Percentiles rank a stretch among this genome's conserved stretches.
phyloP scores from a whole-genome alignment of 2,113 vertebrate species.

The Neodontobutis hainanensis region DNA sequence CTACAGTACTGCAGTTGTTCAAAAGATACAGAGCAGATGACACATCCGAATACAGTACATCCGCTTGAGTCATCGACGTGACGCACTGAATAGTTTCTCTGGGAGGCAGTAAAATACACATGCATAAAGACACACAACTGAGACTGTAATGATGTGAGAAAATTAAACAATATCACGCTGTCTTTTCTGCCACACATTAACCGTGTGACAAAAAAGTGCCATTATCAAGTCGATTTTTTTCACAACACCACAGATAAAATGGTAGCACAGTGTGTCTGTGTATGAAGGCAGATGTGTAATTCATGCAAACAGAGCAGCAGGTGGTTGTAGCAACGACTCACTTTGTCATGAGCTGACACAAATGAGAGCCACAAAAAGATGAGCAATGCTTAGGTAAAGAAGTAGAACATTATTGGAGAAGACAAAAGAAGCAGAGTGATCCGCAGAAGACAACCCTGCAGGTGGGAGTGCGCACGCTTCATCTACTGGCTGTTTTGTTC shows the following conservation, averaged over 20 bases:
- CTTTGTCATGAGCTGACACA: slow-evolving; percentile 20
- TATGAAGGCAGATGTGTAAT: slow-evolving; percentile 18
- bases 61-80: slow-evolving; percentile 51
- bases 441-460: not conserved
- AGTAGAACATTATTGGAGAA: slow-evolving; percentile 6
- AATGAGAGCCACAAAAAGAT: slow-evolving; percentile 15
- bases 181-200: not conserved
- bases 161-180: not conserved
- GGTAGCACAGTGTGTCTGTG: slow-evolving; percentile 2
- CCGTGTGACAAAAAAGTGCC: not conserved
- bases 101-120: slow-evolving; percentile 37
- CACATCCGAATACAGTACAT: slow-evolving; percentile 29
- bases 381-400: slow-evolving; percentile 7
- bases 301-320: slow-evolving; percentile 30
- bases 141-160: not conserved
- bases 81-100: slow-evolving; percentile 46
- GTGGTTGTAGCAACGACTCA: slow-evolving; percentile 20
- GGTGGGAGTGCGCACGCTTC: not conserved
- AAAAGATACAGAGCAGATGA: slow-evolving; percentile 17
- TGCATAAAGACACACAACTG: slow-evolving; percentile 6
- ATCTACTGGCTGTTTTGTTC: not conserved
- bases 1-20: not conserved
- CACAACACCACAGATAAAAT: slow-evolving; percentile 21
- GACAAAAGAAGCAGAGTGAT: slow-evolving; percentile 2
- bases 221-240: slow-evolving; percentile 14